Evolutionary conservation across 1,140 invertebrate species (phyloP), one percentile per base, ranked within the genome.

Genomic region (Meteorus sp.): DNA sequence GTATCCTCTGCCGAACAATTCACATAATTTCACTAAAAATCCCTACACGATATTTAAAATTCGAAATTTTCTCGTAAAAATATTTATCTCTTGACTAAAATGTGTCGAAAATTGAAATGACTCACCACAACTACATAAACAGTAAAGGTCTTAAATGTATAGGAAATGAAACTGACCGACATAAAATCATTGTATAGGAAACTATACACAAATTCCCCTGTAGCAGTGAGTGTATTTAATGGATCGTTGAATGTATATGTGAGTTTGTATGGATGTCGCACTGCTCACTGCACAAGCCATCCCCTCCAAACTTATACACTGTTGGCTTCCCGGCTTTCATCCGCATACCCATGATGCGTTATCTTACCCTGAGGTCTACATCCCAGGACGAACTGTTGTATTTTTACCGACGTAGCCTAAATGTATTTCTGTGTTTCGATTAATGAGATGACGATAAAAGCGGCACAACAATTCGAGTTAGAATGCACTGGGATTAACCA

Each of bases 381-480:
- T 52, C 47, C 35, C 37, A 35, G n/a, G n/a, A 52, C 50, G 35
- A 59, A 52, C 48, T 52, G 39, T 45, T 47, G 27, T 59, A 48
- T 59, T 59, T 59, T 59, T 59, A 59, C 48, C 52, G 31, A 37
- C 56, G 37, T 51, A 51, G 45, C 39, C 56, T 59, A 52, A 59
- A 59, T 59, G 56, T 59, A 29, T 59, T 59, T 59, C 56, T 59
- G 48, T 59, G 56, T 59, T 52, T 41, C 48, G 39, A 59, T 59
- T 59, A 59, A 59, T 59, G 56, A 59, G 37, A 51, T 25, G 48
- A 51, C 47, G 56, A 59, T 59, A 59, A 51, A 39, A 39, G 47
- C 35, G 27, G 29, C 45, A 43, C n/a, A 13, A 23, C 44, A 45
- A 25, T 50, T 50, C n/a, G n/a, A n/a, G n/a, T n/a, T n/a, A n/a